Conservation (phyloP, 2,113 vertebrate species). For the Gymnorhina tibicen region DNA sequence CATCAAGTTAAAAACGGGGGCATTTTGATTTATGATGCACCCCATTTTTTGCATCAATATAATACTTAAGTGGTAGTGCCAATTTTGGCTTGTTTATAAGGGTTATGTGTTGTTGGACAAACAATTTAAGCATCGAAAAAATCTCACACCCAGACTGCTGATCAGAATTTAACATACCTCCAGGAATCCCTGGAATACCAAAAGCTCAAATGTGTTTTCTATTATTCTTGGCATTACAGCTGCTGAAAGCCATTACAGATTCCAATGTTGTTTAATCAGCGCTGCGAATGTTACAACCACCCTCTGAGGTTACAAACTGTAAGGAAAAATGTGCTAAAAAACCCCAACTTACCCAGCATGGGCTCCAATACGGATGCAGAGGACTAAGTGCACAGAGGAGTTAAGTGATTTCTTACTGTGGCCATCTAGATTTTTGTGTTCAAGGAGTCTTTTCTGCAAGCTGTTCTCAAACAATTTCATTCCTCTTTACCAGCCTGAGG, state of each 20-base stretch:
- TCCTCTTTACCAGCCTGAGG: constrained; percentile 76
- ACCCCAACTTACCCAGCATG: background rate
- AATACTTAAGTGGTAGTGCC: background rate
- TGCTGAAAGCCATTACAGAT: background rate
- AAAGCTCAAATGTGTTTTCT: background rate
- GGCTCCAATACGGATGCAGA: background rate
- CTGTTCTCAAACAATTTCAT: constrained; percentile 73
- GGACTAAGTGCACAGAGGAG: background rate
- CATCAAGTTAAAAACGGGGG: background rate
- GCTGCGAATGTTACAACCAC: background rate
- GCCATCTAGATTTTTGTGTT: background rate
- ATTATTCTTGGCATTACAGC: background rate
- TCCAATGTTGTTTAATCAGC: background rate
- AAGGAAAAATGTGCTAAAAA: background rate
- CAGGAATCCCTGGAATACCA: background rate
- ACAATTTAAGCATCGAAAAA: background rate
- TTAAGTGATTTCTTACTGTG: background rate
- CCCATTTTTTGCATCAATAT: background rate
- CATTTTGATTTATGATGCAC: background rate
- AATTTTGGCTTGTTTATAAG: background rate
- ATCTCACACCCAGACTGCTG: background rate
- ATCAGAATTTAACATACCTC: background rate
- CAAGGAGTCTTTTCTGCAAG: background rate
- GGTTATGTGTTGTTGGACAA: background rate
- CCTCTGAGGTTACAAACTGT: background rate